Percentiles rank a stretch among this genome's conserved stretches.
Evolutionary conservation across 2,888 invertebrate genomes (phyloP).

Genomic region (Aphodius sticticus): DNA sequence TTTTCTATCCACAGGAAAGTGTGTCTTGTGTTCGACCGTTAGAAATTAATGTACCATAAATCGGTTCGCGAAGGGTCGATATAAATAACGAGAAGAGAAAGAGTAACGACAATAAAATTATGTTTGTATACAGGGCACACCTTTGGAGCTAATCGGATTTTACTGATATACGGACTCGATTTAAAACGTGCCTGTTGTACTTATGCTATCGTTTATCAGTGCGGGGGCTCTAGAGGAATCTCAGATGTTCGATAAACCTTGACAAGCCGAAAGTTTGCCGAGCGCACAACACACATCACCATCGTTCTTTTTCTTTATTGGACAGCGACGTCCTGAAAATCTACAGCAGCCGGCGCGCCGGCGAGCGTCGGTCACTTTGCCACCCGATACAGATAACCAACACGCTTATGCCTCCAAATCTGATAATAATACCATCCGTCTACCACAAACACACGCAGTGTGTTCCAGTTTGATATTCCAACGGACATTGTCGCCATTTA

Average conservation of each 20-base stretch:
- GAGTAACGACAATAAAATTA: slow-evolving; percentile 4
- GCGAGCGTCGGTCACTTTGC: no score
- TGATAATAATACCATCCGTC: no score
- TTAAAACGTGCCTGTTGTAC: neutral
- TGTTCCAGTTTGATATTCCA: no score
- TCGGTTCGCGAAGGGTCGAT: neutral
- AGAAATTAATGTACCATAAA: neutral
- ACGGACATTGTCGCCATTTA: no score
- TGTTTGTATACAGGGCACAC: neutral
- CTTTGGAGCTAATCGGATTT: neutral
- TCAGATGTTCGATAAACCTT: slow-evolving; percentile 4
- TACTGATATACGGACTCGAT: neutral
- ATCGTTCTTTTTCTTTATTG: neutral
- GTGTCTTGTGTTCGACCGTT: neutral
- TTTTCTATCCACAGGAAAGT: neutral
- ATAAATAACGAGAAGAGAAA: neutral
- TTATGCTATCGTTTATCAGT: neutral
- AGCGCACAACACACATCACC: neutral
- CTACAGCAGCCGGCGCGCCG: no score
- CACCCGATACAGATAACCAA: no score
- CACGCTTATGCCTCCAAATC: no score
- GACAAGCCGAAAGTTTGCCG: neutral
- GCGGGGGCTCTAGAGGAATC: neutral
- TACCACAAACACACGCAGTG: no score
- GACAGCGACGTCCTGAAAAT: neutral